Evolutionary conservation across 2,797 vertebrate genomes (phyloP).

Genomic region (Cryptoblepharus egeriae): DNA sequence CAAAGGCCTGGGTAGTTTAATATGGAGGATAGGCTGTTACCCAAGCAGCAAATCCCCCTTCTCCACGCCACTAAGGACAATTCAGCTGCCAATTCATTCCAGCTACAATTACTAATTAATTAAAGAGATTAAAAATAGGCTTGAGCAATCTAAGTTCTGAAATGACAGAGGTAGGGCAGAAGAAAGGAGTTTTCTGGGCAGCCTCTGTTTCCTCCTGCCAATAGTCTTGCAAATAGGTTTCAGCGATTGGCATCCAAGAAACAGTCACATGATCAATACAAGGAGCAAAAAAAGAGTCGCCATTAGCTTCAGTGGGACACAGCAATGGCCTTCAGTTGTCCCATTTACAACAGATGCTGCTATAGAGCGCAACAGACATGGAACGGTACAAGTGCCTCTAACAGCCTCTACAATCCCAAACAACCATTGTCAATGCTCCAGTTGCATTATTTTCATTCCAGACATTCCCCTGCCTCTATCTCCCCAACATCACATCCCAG

Average conservation of each 20-base stretch:
- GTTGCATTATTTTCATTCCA: constrained; percentile 5
- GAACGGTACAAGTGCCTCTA: not conserved
- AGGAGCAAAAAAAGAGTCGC: constrained; percentile 27
- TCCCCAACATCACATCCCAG: not conserved
- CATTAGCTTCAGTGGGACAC: not conserved
- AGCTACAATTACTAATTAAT: constrained; percentile 24
- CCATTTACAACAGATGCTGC: constrained; percentile 8
- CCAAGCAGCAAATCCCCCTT: no score
- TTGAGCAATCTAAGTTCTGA: constrained; percentile 34
- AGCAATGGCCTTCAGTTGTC: constrained; percentile 28
- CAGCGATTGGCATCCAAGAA: constrained; percentile 20
- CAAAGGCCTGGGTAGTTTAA: no score
- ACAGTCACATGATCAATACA: constrained; percentile 20
- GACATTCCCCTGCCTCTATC: constrained; percentile 15
- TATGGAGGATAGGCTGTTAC: no score
- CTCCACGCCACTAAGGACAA: constrained; percentile 20
- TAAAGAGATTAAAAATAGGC: constrained; percentile 1
- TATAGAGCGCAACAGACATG: constrained; percentile 29
- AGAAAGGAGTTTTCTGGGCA: not conserved
- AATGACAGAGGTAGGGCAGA: constrained; percentile 9
- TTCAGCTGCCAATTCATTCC: constrained; percentile 16
- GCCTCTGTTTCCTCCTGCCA: constrained; percentile 54
- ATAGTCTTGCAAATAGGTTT: constrained; percentile 40
- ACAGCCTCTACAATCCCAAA: not conserved
- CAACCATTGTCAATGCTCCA: constrained; percentile 14